phyloP scores from a whole-genome alignment of 2,113 vertebrate species.

The Ceyx margarethae region DNA sequence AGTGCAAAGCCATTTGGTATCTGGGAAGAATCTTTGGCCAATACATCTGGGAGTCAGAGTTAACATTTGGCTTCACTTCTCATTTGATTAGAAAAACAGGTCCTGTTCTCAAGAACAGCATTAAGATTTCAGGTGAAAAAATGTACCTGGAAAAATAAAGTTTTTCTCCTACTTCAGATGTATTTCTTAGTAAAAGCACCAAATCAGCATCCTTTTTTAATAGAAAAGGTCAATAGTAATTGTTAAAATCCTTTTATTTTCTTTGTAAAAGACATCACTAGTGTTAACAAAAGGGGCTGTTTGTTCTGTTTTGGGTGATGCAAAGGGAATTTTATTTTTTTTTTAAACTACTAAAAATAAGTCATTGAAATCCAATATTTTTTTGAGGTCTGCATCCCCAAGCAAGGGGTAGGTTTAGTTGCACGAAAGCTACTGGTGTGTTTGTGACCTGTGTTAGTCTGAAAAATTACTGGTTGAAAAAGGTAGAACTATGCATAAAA shows the following conservation, averaged over 20 bases:
- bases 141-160: not conserved
- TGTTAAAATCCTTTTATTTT: not conserved
- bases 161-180: not conserved
- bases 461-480: not conserved
- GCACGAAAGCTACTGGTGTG: not conserved
- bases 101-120: not conserved
- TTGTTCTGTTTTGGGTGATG: constrained; percentile 8
- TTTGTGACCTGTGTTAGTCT: not conserved
- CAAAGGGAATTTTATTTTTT: not conserved
- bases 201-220: not conserved
- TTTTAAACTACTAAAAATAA: not conserved
- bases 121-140: not conserved
- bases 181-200: not conserved
- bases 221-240: not conserved
- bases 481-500: not conserved
- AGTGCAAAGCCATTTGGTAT: not conserved
- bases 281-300: not conserved
- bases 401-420: not conserved
- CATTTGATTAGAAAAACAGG: not conserved
- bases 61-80: not conserved
- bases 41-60: not conserved
- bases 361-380: not conserved
- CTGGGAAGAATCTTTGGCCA: not conserved
- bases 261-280: not conserved
- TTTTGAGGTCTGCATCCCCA: not conserved